Evolutionary conservation across 2,113 vertebrate species (phyloP).

Genomic region (Rattus norvegicus): GRCr8 NC_086022.1:127018501-127019000

Average conservation of each 20-base stretch:
- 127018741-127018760: constrained; percentile 95
- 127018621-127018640: constrained; percentile 95
- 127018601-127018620: constrained; percentile 95
- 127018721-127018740: constrained; percentile 90
- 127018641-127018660: constrained; percentile 95
- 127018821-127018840: constrained; percentile 88
- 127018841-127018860: constrained; percentile 83
- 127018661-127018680: constrained; percentile 85
- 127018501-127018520: constrained; percentile 96
- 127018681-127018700: constrained; percentile 73
- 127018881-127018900: constrained; percentile 23
- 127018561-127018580: constrained; percentile 93
- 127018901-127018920: neutral
- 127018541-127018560: constrained; percentile 88
- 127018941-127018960: neutral
- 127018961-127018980: neutral
- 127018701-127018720: constrained; percentile 89
- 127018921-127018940: constrained; percentile 32
- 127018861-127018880: constrained; percentile 35
- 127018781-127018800: constrained; percentile 94
- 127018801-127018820: constrained; percentile 95
- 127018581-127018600: constrained; percentile 98
- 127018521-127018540: constrained; percentile 88
- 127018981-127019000: constrained; percentile 51
- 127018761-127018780: constrained; percentile 92